Conservation (phyloP, 2,888 invertebrate genomes). For the Amiota mariae region DNA sequence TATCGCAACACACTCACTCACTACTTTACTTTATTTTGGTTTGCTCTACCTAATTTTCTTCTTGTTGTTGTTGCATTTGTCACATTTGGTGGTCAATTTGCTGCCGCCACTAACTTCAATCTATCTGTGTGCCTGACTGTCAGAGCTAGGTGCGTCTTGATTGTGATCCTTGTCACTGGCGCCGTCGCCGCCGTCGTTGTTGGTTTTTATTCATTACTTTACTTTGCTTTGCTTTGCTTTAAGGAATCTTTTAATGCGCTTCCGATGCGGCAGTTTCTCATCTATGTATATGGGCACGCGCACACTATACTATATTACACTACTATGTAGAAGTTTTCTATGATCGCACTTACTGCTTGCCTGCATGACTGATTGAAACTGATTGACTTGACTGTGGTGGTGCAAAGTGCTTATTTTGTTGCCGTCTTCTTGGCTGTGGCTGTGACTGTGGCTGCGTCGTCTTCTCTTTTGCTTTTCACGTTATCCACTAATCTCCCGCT, state of each 20-base stretch:
- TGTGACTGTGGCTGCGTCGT: not conserved
- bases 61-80: conserved; percentile 52
- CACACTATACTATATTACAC: not conserved
- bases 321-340: not conserved
- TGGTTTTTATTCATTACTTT: too few species aligned
- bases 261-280: not conserved
- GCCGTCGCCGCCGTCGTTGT: not conserved
- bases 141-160: not conserved
- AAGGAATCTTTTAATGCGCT: not conserved
- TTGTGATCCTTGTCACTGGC: conserved; percentile 5
- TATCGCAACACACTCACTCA: not conserved
- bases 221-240: not conserved
- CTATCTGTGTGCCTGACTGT: not conserved
- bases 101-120: not conserved
- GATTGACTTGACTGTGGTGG: conserved; percentile 3
- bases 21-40: not conserved
- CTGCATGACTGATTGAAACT: conserved; percentile 20
- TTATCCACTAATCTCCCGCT: not conserved
- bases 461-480: not conserved
- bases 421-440: conserved; percentile 26
- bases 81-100: conserved; percentile 52
- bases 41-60: conserved; percentile 18
- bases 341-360: conserved; percentile 4
- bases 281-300: not conserved
- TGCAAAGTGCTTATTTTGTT: conserved; percentile 6